Conservation (phyloP, 2,888 invertebrate species). For the Drosophila anomelani region DNA sequence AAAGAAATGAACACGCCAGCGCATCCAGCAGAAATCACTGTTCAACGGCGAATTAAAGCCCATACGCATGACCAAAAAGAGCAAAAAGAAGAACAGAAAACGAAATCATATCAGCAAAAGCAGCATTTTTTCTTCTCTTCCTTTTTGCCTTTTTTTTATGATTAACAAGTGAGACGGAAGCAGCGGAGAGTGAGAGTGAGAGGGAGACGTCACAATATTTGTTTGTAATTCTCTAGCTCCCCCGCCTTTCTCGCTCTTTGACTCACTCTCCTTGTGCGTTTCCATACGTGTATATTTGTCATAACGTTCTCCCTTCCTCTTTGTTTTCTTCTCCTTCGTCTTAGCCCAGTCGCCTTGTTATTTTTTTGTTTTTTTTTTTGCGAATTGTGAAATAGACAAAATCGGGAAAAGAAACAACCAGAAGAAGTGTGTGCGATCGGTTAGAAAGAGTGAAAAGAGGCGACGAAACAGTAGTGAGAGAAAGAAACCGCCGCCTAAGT, state of each 20-base stretch:
- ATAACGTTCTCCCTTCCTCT: conserved; percentile 20
- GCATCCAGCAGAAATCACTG: conserved; percentile 28
- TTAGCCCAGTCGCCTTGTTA: conserved; percentile 2
- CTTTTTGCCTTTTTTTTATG: conserved; percentile 24
- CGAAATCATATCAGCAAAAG: conserved; percentile 68
- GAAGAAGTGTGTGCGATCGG: conserved; percentile 30
- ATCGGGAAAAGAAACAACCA: conserved; percentile 28
- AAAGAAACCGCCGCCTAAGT: conserved; percentile 3
- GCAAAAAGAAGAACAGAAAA: conserved; percentile 39
- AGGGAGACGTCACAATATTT: conserved; percentile 28
- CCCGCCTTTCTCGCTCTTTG: neutral
- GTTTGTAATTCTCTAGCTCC: conserved; percentile 12
- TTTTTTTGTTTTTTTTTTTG: conserved; percentile 20
- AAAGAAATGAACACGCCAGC: conserved; percentile 30
- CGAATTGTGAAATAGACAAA: conserved; percentile 42
- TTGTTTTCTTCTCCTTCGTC: conserved; percentile 1
- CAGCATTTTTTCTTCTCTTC: conserved; percentile 17
- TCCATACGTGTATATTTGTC: conserved; percentile 27
- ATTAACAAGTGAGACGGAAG: conserved; percentile 42
- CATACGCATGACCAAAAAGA: conserved; percentile 71
- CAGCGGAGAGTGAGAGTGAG: conserved; percentile 27
- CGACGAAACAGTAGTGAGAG: conserved; percentile 3
- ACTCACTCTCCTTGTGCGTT: neutral
- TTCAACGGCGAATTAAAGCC: conserved; percentile 55
- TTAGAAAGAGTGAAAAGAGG: conserved; percentile 21